phyloP scores from a whole-genome alignment of 2,113 vertebrate genomes.

The Syngnathus typhle region DNA sequence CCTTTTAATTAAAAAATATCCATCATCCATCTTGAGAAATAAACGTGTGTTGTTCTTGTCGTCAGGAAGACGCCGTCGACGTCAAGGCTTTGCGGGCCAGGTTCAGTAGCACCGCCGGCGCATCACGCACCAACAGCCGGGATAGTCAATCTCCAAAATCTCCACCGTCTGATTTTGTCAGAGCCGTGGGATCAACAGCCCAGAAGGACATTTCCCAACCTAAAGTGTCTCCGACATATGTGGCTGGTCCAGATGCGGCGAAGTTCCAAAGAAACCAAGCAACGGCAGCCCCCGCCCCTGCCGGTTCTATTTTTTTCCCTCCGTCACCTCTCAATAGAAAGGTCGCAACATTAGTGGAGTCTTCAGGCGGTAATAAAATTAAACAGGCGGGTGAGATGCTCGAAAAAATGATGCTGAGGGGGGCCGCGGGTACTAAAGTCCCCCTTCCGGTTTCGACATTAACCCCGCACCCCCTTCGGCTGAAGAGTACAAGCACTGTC shows the following conservation, averaged over 20 bases:
- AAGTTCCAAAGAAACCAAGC: constrained; percentile 28
- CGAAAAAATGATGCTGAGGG: constrained; percentile 55
- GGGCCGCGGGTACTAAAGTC: background rate
- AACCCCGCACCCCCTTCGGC: constrained; percentile 1
- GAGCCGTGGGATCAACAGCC: background rate
- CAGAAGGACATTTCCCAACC: constrained; percentile 23
- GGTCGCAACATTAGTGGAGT: constrained; percentile 4
- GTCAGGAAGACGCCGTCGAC: constrained; percentile 65
- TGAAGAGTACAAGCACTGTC: constrained; percentile 46
- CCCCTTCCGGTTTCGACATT: background rate
- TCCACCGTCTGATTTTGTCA: constrained; percentile 39
- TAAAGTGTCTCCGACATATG: constrained; percentile 26
- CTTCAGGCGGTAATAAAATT: constrained; percentile 28
- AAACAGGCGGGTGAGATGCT: constrained; percentile 57
- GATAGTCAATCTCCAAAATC: constrained; percentile 47
- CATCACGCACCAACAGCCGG: constrained; percentile 38
- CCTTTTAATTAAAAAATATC: background rate
- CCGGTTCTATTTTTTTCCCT: constrained; percentile 24
- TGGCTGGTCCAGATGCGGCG: constrained; percentile 9
- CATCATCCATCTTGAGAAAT: constrained; percentile 47
- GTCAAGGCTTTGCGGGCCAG: constrained; percentile 67
- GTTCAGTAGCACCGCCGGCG: constrained; percentile 49
- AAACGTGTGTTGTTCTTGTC: constrained; percentile 25
- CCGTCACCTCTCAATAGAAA: constrained; percentile 26
- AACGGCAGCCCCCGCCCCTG: background rate